Evolutionary conservation across 2,797 vertebrate species (phyloP).

Genomic region (Enteromius anoplus): DNA sequence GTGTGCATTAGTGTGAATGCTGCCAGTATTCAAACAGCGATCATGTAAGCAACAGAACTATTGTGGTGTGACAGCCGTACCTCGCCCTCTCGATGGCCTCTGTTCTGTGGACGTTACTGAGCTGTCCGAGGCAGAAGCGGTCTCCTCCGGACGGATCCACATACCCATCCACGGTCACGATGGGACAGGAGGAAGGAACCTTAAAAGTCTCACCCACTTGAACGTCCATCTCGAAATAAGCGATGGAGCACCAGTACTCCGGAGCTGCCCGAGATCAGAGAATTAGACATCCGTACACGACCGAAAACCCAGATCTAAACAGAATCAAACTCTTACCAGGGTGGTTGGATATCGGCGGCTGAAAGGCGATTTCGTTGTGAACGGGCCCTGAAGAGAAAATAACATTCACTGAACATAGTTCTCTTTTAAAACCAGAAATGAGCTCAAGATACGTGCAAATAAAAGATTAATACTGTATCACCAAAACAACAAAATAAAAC

Average conservation of each 20-base stretch:
- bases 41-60: too few relatives aligned
- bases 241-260: constrained; percentile 98
- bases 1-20: too few relatives aligned
- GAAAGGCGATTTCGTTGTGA: constrained; percentile 94
- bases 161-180: constrained; percentile 96
- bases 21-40: not conserved
- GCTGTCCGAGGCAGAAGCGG: constrained; percentile 95
- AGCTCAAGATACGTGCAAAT: too few relatives aligned
- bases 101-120: constrained; percentile 97
- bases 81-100: constrained; percentile 97
- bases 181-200: constrained; percentile 93
- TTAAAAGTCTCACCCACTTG: constrained; percentile 98
- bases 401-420: not conserved
- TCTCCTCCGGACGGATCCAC: constrained; percentile 97
- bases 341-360: constrained; percentile 96
- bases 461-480: too few relatives aligned
- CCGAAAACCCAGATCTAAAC: not conserved
- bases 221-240: constrained; percentile 99
- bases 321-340: constrained; percentile 83
- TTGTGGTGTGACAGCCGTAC: constrained; percentile 53
- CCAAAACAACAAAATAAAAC: too few relatives aligned
- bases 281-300: not conserved
- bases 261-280: constrained; percentile 79
- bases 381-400: constrained; percentile 84
- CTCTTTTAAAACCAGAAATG: not conserved